Conservation (phyloP, 2,888 invertebrate genomes). For the Drosophila pseudotalamancana region DNA sequence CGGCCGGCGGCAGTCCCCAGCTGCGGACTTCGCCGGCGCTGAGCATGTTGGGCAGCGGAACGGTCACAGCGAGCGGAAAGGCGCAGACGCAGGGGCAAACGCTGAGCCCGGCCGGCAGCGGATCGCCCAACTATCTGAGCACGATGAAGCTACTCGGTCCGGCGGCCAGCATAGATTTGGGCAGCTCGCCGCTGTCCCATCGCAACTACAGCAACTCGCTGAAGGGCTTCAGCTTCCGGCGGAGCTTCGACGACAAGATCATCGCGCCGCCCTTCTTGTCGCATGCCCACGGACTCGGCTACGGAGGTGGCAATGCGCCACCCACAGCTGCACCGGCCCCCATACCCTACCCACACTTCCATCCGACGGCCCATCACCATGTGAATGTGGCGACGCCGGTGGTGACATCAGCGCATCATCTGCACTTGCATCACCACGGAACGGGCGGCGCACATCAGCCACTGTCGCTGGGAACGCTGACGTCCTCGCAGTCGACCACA, state of each 20-base stretch:
- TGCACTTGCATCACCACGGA: constrained; percentile 73
- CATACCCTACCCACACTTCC: constrained; percentile 76
- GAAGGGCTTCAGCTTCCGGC: constrained; percentile 82
- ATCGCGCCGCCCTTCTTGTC: constrained; percentile 69
- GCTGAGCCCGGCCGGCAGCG: constrained; percentile 68
- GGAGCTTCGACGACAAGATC: constrained; percentile 83
- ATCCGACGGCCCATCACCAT: constrained; percentile 61
- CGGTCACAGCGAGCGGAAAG: constrained; percentile 69
- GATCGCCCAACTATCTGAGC: constrained; percentile 68
- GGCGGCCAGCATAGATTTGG: constrained; percentile 81
- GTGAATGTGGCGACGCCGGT: constrained; percentile 37
- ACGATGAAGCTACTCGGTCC: constrained; percentile 79
- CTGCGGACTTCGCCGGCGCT: constrained; percentile 79
- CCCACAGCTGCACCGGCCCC: constrained; percentile 38
- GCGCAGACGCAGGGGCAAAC: constrained; percentile 68
- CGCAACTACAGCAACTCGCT: constrained; percentile 81
- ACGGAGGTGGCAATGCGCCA: constrained; percentile 1
- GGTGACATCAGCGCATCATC: constrained; percentile 61
- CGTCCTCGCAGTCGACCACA: constrained; percentile 81
- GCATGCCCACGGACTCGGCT: constrained; percentile 50
- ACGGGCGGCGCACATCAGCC: constrained; percentile 45
- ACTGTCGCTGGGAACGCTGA: constrained; percentile 67
- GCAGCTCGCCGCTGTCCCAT: constrained; percentile 80
- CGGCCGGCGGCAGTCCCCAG: constrained; percentile 62
- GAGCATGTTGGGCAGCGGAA: constrained; percentile 69